phyloP scores from a whole-genome alignment of 1,140 invertebrate species.

The Dolichoris vasculosae region DNA sequence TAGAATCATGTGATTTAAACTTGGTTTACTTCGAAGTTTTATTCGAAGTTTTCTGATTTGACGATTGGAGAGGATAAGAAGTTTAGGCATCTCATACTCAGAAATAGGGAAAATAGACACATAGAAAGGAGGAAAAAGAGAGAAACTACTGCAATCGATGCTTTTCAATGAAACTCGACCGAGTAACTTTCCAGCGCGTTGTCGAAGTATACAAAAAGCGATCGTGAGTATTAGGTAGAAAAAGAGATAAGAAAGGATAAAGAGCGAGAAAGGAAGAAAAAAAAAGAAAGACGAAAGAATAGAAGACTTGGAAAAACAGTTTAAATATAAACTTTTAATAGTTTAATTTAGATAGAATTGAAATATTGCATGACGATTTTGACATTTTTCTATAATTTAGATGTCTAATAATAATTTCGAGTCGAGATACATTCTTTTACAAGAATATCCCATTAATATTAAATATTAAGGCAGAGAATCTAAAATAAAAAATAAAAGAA shows the following conservation, averaged over 20 bases:
- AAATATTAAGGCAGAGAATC: background rate
- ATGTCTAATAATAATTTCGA: too few relatives aligned
- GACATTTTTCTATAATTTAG: background rate
- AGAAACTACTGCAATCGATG: background rate
- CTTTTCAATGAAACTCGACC: slow-evolving; percentile 32
- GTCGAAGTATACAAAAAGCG: too few relatives aligned
- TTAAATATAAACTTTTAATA: slow-evolving; percentile 28
- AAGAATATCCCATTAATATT: too few relatives aligned
- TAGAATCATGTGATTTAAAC: slow-evolving; percentile 12
- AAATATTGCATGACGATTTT: background rate
- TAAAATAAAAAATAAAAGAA: background rate
- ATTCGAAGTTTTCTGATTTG: slow-evolving; percentile 4
- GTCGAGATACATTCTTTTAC: too few relatives aligned
- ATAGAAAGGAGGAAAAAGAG: background rate
- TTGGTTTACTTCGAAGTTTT: slow-evolving; percentile 36
- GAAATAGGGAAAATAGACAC: background rate
- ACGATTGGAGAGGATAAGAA: background rate
- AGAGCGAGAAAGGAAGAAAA: background rate
- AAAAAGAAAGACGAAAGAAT: too few relatives aligned
- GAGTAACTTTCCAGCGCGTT: slow-evolving; percentile 26
- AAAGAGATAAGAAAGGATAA: background rate
- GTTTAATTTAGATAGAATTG: background rate
- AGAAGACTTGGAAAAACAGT: background rate
- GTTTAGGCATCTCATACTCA: background rate
- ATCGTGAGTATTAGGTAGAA: too few relatives aligned